phyloP scores from a whole-genome alignment of 2,113 vertebrate genomes.

The Pelvicachromis taeniatus region DNA sequence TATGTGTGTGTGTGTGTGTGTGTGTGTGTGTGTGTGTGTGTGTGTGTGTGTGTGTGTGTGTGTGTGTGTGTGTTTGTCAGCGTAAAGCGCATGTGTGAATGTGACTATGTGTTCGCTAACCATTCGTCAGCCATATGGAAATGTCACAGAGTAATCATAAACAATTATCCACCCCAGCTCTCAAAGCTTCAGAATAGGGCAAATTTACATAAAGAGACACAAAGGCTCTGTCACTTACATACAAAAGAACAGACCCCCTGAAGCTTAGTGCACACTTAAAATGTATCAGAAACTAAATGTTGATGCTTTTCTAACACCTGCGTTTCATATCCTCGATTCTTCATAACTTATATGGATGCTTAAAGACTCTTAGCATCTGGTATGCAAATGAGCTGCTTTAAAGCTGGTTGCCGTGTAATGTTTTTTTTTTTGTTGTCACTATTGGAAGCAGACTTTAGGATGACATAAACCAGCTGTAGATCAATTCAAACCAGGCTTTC shows the following conservation, averaged over 20 bases:
- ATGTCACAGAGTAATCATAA: conserved; percentile 69
- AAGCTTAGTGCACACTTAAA: conserved; percentile 4
- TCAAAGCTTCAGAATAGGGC: conserved; percentile 49
- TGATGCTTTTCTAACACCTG: background rate
- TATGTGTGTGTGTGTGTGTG: background rate
- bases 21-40: too few species aligned
- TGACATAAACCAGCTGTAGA: conserved; percentile 17
- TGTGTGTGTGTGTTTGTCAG: background rate
- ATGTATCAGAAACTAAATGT: conserved; percentile 9
- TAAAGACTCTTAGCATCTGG: background rate
- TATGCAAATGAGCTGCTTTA: background rate
- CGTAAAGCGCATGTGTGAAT: background rate
- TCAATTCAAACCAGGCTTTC: conserved; percentile 37
- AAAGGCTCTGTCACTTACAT: conserved; percentile 34
- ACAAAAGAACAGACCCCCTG: background rate
- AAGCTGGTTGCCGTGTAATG: background rate
- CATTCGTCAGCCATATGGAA: conserved; percentile 65
- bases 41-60: too few species aligned
- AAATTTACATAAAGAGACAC: conserved; percentile 66
- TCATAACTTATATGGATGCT: background rate
- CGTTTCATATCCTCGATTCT: background rate
- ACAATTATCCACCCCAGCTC: conserved; percentile 63
- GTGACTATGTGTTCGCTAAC: conserved; percentile 5
- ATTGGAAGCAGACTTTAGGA: conserved; percentile 3
- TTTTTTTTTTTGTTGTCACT: background rate